Conservation (phyloP, 30 jellyfish, hydroid and myxozoan species). For the Cassiopea xamachana region DNA sequence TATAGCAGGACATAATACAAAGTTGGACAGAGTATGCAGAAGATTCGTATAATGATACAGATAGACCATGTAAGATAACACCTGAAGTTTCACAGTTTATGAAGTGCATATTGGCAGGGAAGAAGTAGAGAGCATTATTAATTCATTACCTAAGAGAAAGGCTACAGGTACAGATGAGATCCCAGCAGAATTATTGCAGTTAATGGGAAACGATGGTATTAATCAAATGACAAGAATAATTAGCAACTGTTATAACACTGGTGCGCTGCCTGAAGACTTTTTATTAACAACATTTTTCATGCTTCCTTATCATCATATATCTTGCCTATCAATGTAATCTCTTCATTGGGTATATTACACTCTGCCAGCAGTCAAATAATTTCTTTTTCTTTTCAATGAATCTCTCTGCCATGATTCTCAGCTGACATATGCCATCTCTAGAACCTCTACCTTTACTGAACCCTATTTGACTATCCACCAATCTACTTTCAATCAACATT, state of each 20-base stretch:
- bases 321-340: no score
- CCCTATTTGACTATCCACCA: constrained; percentile 2
- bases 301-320: no score
- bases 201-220: constrained; percentile 17
- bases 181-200: constrained; percentile 23
- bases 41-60: constrained; percentile 10
- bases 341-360: no score
- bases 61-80: background rate
- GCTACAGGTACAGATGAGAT: constrained; percentile 24
- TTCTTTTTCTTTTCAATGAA: constrained; percentile 10
- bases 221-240: background rate
- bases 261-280: background rate
- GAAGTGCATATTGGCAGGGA: background rate
- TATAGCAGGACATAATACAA: background rate
- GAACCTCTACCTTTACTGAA: constrained; percentile 50
- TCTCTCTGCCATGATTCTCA: constrained; percentile 9
- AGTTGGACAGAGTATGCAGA: constrained; percentile 49
- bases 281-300: background rate
- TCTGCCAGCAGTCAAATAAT: background rate
- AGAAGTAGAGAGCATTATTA: background rate
- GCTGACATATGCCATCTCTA: constrained; percentile 42
- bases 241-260: constrained; percentile 15
- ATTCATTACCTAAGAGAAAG: background rate
- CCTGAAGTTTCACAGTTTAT: background rate
- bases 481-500: background rate